Base-by-base conservation (phyloP, 2,888 invertebrate species). In the Ptilodon capucinus region DNA sequence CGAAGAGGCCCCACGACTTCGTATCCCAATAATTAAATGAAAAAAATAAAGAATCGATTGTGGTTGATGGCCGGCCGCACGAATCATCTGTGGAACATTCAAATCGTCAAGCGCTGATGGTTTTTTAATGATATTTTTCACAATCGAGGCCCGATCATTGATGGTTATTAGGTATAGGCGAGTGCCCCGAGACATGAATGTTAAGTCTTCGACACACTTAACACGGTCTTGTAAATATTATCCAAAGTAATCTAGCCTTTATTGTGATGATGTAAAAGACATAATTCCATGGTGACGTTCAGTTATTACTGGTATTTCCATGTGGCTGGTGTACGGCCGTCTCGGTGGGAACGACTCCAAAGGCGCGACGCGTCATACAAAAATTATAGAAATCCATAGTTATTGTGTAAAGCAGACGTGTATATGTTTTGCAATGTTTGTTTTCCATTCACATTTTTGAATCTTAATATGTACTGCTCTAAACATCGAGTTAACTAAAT, bases 101-200 rank as follows among this genome's bases (percentile, higher is more conserved):
- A 83, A 89, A 90, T 88, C 89, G 87, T 88, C 88, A 84, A 79
- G 75, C 83, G 74, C 86, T 91, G 91, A 91, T 91, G 91, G 87
- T 88, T 90, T 91, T 91, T 91, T 91, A 91, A 91, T 91, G 91
- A 91, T 91, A 91, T 91, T 91, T 91, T 91, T 91, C 90, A 90
- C 91, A 90, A 91, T 90, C 88, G 88, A n/a, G n/a, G 80, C 57
- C 75, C 84, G 87, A 90, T 90, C 88, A 88, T 88, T 86, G 88
- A 84, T 82, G 87, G 90, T 85, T 91, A 87, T 89, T 91, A 88
- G 87, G 84, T 86, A 84, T 84, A 86, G 84, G 79, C 79, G 74
- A 81, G 73, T 76, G 84, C 84, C 85, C 74, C 81, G 69, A 86
- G 85, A 83, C 81, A 81, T 79, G 78, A 71, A 71, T 71, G 70